These are phyloP conservation scores for Clarias macrocephalus DNA, from an alignment of 2,113 vertebrate genomes.

Conservation along the genomic window DNA sequence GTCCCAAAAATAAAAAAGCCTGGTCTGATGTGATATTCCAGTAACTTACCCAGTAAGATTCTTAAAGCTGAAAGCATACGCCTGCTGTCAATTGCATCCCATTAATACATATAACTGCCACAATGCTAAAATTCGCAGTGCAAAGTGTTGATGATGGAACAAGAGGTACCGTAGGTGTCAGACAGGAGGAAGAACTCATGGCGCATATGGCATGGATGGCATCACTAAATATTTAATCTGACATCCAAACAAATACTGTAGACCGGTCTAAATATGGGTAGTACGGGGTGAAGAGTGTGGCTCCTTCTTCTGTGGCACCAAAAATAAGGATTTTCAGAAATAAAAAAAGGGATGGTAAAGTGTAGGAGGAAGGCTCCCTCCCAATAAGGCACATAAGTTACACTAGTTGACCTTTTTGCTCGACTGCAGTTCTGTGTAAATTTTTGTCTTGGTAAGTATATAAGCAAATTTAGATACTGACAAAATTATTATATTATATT, in stretches of 20 bases:
- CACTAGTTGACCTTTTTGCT: not conserved
- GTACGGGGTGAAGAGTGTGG: not conserved
- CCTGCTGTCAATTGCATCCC: not conserved
- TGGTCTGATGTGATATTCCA: not conserved
- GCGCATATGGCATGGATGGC: not conserved
- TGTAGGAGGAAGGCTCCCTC: not conserved
- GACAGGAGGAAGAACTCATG: not conserved
- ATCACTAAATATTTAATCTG: not conserved
- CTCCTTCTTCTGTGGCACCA: not conserved
- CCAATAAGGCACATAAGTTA: not conserved
- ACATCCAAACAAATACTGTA: not conserved
- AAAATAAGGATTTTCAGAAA: not conserved
- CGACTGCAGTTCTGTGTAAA: not conserved
- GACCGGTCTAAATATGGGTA: not conserved
- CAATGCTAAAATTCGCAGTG: not conserved
- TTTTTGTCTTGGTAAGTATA: not conserved
- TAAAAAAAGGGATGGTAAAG: not conserved
- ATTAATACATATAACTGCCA: not conserved
- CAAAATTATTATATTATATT: not conserved
- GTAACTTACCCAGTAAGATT: not conserved
- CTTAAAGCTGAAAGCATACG: not conserved
- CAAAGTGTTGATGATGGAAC: not conserved
- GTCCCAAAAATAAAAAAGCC: not conserved
- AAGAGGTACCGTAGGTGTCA: not conserved
- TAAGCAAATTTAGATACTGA: not conserved